Percentiles rank a stretch among this genome's conserved stretches.
These are phyloP conservation scores for Aspidapion aeneum DNA, from an alignment of 2,888 invertebrate genomes.

Conservation along the genomic window DNA sequence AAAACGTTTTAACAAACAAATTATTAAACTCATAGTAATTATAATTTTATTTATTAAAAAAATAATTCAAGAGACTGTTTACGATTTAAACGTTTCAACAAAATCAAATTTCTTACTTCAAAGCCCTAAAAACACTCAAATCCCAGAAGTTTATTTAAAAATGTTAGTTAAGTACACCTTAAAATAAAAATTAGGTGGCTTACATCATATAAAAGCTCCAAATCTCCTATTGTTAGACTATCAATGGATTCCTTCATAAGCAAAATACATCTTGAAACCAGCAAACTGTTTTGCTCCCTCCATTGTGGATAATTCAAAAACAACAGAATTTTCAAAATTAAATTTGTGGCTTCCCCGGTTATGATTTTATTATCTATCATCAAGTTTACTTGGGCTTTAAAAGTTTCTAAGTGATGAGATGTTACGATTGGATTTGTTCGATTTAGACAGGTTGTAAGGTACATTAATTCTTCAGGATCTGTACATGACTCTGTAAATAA, in stretches of 20 bases:
- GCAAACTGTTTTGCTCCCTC: conserved; percentile 43
- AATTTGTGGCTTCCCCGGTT: conserved; percentile 31
- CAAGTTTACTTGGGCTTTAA: conserved; percentile 41
- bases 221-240: conserved; percentile 44
- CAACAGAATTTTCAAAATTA: conserved; percentile 40
- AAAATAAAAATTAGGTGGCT: too few species aligned
- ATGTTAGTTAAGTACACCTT: too few species aligned
- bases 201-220: conserved; percentile 46
- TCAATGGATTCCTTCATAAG: conserved; percentile 43
- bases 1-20: too few species aligned
- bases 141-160: too few species aligned
- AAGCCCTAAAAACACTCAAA: too few species aligned
- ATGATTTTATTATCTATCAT: conserved; percentile 41
- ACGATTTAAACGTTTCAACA: too few species aligned
- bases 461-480: conserved; percentile 45
- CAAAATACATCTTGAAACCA: conserved; percentile 45
- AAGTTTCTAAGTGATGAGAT: conserved; percentile 42
- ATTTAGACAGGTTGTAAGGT: conserved; percentile 50
- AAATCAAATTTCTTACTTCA: too few species aligned
- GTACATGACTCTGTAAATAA: conserved; percentile 40
- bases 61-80: too few species aligned
- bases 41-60: too few species aligned
- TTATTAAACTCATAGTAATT: too few species aligned
- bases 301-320: conserved; percentile 51
- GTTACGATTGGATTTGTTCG: conserved; percentile 46